Evolutionary conservation across 2,113 vertebrate species (phyloP), one percentile per base, ranked within the genome.

Genomic region (Mesembrinibis cayennensis): DNA sequence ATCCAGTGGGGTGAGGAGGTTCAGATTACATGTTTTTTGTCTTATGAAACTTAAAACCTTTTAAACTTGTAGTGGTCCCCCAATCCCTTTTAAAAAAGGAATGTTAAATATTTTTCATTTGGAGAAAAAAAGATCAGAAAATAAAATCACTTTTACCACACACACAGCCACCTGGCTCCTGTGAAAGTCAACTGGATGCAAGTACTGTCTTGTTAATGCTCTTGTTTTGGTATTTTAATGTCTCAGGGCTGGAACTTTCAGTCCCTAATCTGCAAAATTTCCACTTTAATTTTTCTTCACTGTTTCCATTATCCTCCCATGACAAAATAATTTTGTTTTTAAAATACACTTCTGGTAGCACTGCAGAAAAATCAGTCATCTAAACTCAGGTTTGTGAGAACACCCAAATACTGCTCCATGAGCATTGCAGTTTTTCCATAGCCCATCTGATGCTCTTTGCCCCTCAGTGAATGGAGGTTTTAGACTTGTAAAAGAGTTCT

Each of bases 11-110:
- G 7, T 77, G 11, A 83, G 36, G 10, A 53, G 20, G 21, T 73
- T 95, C 81, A 91, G n/a, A 91, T 95, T 91, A 82, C 59, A 29
- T 69, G 18, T 10, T 73, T 94, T 96, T 94, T 59, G 20, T 82
- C 82, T 81, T 78, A 50, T 95, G 91, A 94, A 96, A 94, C 6
- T 95, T 77, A 85, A 97, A 62, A 91, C 22, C 67, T 87, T 96
- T 95, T 92, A 25, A 93, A 58, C 21, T 82, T 53, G 17, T 45
- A 61, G 26, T 77, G 2, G 13, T 42, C 58, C 45, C 32, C 17
- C 53, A 65, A 45, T 4, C 14, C 9, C n/a, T 80, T 82, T 87
- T 72, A 82, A 93, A 69, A 2, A 58, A 77, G 19, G 67, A 62
- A 86, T 87, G 58, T 32, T 53, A 70, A 86, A 83, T 90, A 91